These are phyloP conservation scores for Crotalus helleri DNA, from an alignment of 2,113 vertebrate species.

Conservation along the genomic window DNA sequence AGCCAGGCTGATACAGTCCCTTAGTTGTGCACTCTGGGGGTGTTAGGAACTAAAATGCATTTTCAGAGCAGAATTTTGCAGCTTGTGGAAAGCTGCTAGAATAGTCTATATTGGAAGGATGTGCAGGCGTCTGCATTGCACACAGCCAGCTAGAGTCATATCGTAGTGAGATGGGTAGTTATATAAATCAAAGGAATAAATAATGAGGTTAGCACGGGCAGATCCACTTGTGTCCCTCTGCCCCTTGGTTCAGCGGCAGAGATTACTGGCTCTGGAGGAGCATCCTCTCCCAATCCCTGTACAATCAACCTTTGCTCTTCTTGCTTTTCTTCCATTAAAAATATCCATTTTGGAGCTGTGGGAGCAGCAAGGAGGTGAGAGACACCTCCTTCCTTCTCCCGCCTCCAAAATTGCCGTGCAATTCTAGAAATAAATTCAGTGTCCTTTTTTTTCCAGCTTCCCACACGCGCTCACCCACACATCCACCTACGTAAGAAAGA, in stretches of 20 bases:
- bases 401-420: slow-evolving; percentile 22
- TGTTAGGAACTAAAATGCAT: too few relatives aligned
- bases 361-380: not conserved
- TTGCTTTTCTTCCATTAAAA: slow-evolving; percentile 15
- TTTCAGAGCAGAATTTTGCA: not conserved
- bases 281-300: not conserved
- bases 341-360: slow-evolving; percentile 30
- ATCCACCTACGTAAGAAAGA: slow-evolving; percentile 47
- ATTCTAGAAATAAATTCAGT: slow-evolving; percentile 57
- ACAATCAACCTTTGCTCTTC: not conserved
- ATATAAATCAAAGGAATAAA: not conserved
- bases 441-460: slow-evolving; percentile 49
- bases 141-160: not conserved
- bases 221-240: not conserved
- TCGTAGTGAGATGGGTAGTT: not conserved
- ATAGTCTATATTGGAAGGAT: not conserved
- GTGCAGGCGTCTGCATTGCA: not conserved
- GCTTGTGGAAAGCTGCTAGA: not conserved
- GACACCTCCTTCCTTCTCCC: not conserved
- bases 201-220: not conserved
- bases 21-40: too few relatives aligned
- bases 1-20: not conserved
- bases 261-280: fast-evolving
- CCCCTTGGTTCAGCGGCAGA: not conserved
- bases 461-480: slow-evolving; percentile 56